Conservation (phyloP, 2,113 vertebrate species). For the Solea senegalensis region DNA sequence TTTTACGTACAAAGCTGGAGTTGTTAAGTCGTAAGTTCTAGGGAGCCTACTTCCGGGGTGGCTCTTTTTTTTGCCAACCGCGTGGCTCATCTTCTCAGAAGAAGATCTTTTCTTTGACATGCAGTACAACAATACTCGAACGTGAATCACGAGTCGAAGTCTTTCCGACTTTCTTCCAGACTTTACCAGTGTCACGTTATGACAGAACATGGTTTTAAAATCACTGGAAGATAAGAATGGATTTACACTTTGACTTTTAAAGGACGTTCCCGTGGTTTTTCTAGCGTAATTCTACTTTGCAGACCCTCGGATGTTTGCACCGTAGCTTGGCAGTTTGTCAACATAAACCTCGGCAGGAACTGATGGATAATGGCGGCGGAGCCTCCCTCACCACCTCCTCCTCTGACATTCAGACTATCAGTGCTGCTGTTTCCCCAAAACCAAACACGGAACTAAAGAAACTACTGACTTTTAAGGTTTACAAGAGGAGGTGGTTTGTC, state of each 20-base stretch:
- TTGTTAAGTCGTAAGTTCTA: too few relatives aligned
- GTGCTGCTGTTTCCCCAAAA: background rate
- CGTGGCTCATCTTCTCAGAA: background rate
- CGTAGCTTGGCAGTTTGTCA: background rate
- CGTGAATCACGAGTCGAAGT: background rate
- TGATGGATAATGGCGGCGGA: conserved; percentile 43
- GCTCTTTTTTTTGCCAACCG: background rate
- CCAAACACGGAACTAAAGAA: background rate
- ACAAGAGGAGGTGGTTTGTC: conserved; percentile 87
- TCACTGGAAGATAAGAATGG: background rate
- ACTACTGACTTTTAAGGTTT: conserved; percentile 65
- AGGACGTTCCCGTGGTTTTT: background rate
- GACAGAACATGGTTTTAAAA: background rate
- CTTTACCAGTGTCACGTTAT: too few relatives aligned
- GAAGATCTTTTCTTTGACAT: conserved; percentile 48
- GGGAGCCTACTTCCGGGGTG: background rate
- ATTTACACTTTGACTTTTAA: background rate
- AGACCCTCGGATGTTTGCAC: background rate
- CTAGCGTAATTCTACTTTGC: background rate
- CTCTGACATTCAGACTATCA: background rate
- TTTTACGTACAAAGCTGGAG: too few relatives aligned
- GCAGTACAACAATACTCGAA: conserved; percentile 9
- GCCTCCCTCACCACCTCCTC: background rate
- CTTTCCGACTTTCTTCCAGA: background rate
- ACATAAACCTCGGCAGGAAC: background rate